phyloP scores from a whole-genome alignment of 2,113 vertebrate genomes.

The Hystrix cristata region DNA sequence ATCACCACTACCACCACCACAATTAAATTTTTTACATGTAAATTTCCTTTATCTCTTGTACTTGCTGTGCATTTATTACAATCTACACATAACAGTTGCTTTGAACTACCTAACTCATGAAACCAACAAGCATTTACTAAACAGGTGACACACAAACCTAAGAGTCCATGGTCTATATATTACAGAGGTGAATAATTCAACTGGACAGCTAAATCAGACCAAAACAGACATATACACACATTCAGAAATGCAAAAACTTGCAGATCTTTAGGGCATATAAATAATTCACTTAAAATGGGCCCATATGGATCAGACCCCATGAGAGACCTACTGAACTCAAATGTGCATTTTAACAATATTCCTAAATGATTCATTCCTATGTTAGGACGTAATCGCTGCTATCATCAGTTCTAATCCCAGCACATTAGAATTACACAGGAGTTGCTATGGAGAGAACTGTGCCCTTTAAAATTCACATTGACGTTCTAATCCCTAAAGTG shows the following conservation, averaged over 20 bases:
- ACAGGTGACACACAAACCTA: not conserved
- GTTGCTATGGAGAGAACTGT: not conserved
- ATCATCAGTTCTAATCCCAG: not conserved
- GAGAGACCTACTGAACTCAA: not conserved
- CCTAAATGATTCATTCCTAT: not conserved
- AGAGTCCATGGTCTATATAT: not conserved
- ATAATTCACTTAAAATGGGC: not conserved
- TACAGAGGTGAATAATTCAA: not conserved
- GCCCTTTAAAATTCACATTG: not conserved
- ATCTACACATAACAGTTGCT: not conserved
- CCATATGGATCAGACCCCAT: not conserved
- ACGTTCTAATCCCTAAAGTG: not conserved
- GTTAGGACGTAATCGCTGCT: not conserved
- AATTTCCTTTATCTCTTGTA: not conserved
- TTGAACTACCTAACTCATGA: not conserved
- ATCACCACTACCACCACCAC: not conserved
- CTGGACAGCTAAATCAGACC: not conserved
- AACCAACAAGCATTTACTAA: conserved; percentile 15
- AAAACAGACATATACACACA: not conserved
- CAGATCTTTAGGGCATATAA: not conserved
- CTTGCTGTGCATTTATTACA: conserved; percentile 9
- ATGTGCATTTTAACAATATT: not conserved
- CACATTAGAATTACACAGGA: not conserved
- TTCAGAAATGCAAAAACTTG: conserved; percentile 3
- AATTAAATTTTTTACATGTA: not conserved